Base-by-base conservation (phyloP, 2,113 vertebrate species). In the Aspidoscelis tigris region DNA sequence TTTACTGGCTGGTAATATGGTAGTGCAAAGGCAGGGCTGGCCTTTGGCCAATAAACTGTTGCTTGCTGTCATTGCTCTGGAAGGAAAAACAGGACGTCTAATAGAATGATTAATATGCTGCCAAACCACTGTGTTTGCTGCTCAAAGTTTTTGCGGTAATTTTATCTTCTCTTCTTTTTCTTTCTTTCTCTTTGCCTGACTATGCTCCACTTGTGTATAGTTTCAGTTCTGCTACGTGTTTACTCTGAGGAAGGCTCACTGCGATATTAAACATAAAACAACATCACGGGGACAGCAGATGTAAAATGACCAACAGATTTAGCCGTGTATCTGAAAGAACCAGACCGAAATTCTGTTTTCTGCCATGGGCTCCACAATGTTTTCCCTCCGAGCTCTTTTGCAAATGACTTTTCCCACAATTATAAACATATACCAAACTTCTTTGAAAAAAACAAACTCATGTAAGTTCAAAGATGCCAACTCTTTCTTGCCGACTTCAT, bases 1-100 rank as follows among this genome's bases (percentile, higher is more conserved):
- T 95, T 89, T 92, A 85, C 91, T 0, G 14, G 91, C 86, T 91
- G 89, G 94, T 93, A 94, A 96, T 88, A 92, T 89, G 92, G 94
- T 92, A 91, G 72, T 68, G 86, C 90, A 89, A 96, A 95, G 95
- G 93, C 91, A 84, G 89, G 92, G 92, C 81, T 96, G 95, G 96
- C 96, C 95, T 92, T 93, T 80, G 91, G 96, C 96, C 97, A 97
- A 86, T 89, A 95, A 96, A 94, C 93, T 89, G 93, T 93, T 96
- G 92, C 88, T 94, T 89, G 94, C 93, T 93, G 90, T 92, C 94
- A 92, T 92, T 91, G 92, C 89, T 90, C 92, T 77, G 93, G 95
- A 94, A 93, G 93, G 84, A 82, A 92, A 94, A 93, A 90, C 90
- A 92, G 65, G 10, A 33, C 85, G 86, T 93, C 88, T 86, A 94